A percentile compares a stretch with the other conserved stretches of the same genome.
phyloP scores from a whole-genome alignment of 23 tunicate species.

The Pegea sp. region DNA sequence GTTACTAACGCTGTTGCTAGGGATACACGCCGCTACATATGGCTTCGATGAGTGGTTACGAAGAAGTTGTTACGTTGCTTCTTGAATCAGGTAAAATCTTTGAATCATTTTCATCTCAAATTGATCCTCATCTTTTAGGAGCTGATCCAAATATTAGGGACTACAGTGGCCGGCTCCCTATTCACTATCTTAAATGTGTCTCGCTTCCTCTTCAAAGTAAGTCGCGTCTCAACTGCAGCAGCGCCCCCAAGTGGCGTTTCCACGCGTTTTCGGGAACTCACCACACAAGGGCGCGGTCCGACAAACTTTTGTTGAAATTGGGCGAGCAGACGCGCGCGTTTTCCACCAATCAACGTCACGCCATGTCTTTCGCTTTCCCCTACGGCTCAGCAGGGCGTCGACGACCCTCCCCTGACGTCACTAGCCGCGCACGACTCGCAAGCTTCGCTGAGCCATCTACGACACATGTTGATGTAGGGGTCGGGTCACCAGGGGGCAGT shows the following conservation, averaged over 20 bases:
- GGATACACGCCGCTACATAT: conserved; percentile 81
- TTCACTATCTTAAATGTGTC: conserved; percentile 37
- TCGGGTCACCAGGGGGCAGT: neutral
- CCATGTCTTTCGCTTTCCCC: too few relatives aligned
- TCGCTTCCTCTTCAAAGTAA: conserved; percentile 66
- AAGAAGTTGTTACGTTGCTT: conserved; percentile 18
- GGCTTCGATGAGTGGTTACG: conserved; percentile 75
- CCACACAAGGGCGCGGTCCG: conserved; percentile 1
- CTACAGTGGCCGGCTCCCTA: conserved; percentile 55
- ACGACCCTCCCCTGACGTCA: neutral
- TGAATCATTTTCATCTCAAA: neutral
- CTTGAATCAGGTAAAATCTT: conserved; percentile 28
- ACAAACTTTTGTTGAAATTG: neutral
- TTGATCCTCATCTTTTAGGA: conserved; percentile 4
- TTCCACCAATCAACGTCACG: neutral
- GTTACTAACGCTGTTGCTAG: conserved; percentile 8
- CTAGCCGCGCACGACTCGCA: neutral
- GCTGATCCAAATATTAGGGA: conserved; percentile 45
- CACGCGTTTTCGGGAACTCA: conserved; percentile 16
- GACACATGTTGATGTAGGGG: neutral
- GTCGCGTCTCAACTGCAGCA: conserved; percentile 1
- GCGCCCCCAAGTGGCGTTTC: conserved; percentile 10
- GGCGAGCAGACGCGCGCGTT: neutral
- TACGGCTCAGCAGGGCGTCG: too few relatives aligned
- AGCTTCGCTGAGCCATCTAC: neutral